phyloP scores from a whole-genome alignment of 2,888 invertebrate species.

The Tetragonisca angustula region DNA sequence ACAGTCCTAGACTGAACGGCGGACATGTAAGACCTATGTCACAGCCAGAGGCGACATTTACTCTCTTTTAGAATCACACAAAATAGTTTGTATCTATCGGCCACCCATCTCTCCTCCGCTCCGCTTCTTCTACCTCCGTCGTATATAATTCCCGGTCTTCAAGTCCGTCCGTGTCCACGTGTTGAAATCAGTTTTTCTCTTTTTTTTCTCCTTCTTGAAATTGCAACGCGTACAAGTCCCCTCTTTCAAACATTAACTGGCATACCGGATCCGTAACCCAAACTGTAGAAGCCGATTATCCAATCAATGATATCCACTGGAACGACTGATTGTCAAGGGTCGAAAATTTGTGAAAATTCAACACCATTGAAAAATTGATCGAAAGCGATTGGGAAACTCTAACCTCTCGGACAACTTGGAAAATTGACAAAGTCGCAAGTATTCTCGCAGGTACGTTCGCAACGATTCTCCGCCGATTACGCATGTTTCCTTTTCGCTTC shows the following conservation, averaged over 20 bases:
- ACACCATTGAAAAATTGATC: constrained; percentile 24
- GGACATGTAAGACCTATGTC: constrained; percentile 81
- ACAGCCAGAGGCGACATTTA: constrained; percentile 76
- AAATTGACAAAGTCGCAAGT: constrained; percentile 32
- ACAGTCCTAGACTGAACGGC: constrained; percentile 79
- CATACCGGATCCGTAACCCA: not conserved
- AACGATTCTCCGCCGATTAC: too few relatives aligned
- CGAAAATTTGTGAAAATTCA: constrained; percentile 46
- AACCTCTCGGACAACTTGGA: constrained; percentile 51
- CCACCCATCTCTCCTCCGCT: constrained; percentile 38
- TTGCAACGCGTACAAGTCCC: constrained; percentile 53
- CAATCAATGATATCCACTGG: not conserved
- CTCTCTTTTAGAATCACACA: constrained; percentile 76
- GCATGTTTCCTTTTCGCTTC: too few relatives aligned
- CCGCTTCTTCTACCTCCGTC: constrained; percentile 22
- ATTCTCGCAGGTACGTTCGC: constrained; percentile 1
- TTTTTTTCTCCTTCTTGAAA: constrained; percentile 28
- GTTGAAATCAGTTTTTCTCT: constrained; percentile 28
- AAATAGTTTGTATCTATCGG: constrained; percentile 74
- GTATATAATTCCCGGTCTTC: constrained; percentile 39
- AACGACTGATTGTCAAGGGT: constrained; percentile 6
- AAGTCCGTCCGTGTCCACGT: constrained; percentile 62
- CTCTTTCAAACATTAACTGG: constrained; percentile 7
- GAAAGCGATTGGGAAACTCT: constrained; percentile 36
- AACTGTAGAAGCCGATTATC: not conserved